Percentiles rank a stretch among this genome's conserved stretches.
Evolutionary conservation across 2,797 vertebrate genomes (phyloP).

Genomic region (Liasis olivaceus): DNA sequence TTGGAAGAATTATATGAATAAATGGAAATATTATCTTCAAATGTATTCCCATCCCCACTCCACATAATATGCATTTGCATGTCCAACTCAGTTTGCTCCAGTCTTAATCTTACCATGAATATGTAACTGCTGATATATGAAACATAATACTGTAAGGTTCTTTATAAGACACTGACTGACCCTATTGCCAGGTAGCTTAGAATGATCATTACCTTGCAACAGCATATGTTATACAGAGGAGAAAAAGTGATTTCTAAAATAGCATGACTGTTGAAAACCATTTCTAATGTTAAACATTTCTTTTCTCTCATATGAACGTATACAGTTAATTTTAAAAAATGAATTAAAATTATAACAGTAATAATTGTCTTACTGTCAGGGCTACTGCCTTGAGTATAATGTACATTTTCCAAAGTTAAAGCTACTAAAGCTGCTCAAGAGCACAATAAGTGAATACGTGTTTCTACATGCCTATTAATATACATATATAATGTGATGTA

Average conservation of each 20-base stretch:
- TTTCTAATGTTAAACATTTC: constrained; percentile 13
- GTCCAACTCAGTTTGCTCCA: constrained; percentile 27
- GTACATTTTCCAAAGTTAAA: constrained; percentile 15
- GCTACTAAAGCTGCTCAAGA: constrained; percentile 36
- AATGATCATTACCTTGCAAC: constrained; percentile 24
- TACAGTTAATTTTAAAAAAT: constrained; percentile 58
- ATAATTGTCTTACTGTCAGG: constrained; percentile 42
- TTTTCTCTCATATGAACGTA: constrained; percentile 50
- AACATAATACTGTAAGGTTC: neutral
- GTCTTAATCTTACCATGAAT: constrained; percentile 12
- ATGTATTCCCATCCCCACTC: neutral
- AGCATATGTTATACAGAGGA: neutral
- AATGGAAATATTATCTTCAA: neutral
- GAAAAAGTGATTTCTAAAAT: constrained; percentile 13
- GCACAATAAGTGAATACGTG: constrained; percentile 5
- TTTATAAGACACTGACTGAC: constrained; percentile 13
- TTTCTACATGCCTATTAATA: constrained; percentile 33
- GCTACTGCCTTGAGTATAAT: neutral
- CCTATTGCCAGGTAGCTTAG: neutral
- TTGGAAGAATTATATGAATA: neutral
- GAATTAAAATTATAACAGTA: constrained; percentile 53
- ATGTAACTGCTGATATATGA: neutral
- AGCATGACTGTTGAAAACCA: neutral
- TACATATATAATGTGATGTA: constrained; percentile 1
- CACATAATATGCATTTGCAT: neutral